Base-by-base conservation (phyloP, 2,113 vertebrate species). In the Dasypus novemcinctus region DNA sequence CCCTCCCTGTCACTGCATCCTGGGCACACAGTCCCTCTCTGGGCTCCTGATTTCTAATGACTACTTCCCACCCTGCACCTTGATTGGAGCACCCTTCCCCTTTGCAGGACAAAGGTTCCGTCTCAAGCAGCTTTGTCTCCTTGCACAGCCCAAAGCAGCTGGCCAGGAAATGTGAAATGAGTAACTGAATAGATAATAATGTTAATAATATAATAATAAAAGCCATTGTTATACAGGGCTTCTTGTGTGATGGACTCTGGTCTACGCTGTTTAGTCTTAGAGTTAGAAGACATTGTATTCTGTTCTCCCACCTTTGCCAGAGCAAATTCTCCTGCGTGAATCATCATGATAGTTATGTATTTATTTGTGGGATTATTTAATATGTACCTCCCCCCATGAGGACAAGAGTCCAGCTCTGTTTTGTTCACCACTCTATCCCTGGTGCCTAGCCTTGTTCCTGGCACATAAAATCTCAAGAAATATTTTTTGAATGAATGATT, bases 281-380 rank as follows among this genome's bases (percentile, higher is more conserved):
- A n/a, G 14, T 61, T 75, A 93, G 75, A 72, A 81, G 69, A 90
- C 29, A 64, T 90, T 71, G 59, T 52, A 81, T 64, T 23, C 49
- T 87, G 27, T 92, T 76, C 29, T 90, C 59, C 54, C 76, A 7
- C 63, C 81, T n/a, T 57, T 82, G 52, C 29, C 38, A 41, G 89
- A 91, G 38, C 33, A 90, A 92, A 74, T 82, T 82, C 72, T 74
- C 49, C 61, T 49, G 3, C 13, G 18, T 41, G 69, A 84, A 52
- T 87, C 15, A 9, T 63, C 54, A 36, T 8, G 78, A 59, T 64
- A 20, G 17, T 76, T 86, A 61, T 21, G 38, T 72, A 76, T 71
- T 83, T 82, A 82, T 83, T 64, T 86, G 69, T 94, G 91, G 54
- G 63, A 64, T 85, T 71, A 66, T 90, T 97, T 87, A 92, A 79